Base-by-base conservation (phyloP, 2,113 vertebrate species). In the Varanus komodoensis region DNA sequence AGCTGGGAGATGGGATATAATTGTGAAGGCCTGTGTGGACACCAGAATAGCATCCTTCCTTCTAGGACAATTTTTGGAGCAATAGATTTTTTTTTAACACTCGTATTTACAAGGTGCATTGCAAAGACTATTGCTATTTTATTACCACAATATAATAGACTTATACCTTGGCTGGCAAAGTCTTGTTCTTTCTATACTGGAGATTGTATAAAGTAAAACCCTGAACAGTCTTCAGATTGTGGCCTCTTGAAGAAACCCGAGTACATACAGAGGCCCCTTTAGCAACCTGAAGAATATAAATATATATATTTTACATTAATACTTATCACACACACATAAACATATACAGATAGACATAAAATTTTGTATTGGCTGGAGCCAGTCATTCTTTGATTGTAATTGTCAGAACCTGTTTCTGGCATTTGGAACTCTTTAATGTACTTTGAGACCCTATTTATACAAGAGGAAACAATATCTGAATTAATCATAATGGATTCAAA, bases 231-330 rank as follows among this genome's bases (percentile, higher is more conserved):
- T 95, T 93, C 86, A 88, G 89, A 94, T 8, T 93, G 92, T 82
- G 93, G 91, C 89, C 85, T 69, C 86, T 89, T 64, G 19, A 91
- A 88, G 91, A 95, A 93, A 93, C 48, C 83, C 90, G 95, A 80
- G 69, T 90, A 71, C 84, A 89, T 95, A 94, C 95, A 96, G 95
- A 94, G 96, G 95, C 96, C 90, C 87, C 78, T 91, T 95, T 93
- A 96, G 96, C 96, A 97, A 95, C 95, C 90, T 84, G 91, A 94
- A 95, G 92, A 95, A 88, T 95, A 96, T 96, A 96, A 96, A 97
- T 96, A 97, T 92, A 92, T 90, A 91, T 93, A 44, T 95, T 96
- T 90, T 77, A 68, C 96, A 96, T 96, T 92, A 91, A 94, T 87
- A 93, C 57, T 95, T 52, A 90, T 93, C 74, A 96, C 44, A 80